Base-by-base conservation (phyloP, 1,140 invertebrate species). In the Lasioglossum albipes region DNA sequence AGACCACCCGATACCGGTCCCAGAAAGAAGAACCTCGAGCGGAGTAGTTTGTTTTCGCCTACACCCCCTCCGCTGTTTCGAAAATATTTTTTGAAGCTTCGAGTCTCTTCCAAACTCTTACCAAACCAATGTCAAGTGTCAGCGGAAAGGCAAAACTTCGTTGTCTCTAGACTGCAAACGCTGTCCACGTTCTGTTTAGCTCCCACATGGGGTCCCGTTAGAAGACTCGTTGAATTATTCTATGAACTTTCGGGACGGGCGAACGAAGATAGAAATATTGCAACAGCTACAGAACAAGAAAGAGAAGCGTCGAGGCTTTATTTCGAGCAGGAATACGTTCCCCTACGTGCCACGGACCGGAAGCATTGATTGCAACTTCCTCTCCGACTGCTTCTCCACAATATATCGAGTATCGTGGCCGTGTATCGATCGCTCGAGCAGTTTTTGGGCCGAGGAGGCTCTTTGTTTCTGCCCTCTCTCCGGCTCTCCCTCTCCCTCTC, bases 361-460 rank as follows among this genome's bases (percentile, higher is more conserved):
- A 79, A 79, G 70, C 77, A 64, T 76, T 75, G 82, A 84, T 84
- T 71, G 77, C 77, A 67, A 65, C 77, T 84, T 75, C 76, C 71
- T 79, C 45, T 27, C 57, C 10, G 45, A 4, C 57, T 54, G 82
- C 82, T 84, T 76, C 79, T 78, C 81, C 54, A 61, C 65, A 65
- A 57, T 75, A 31, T 85, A 85, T 85, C 79, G 71, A 79, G 61
- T 85, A 85, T 82, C 84, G 73, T 49, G 74, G 27, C 61, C 57
- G 57, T 10, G 70, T 85, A 85, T 85, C 84, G 84, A 85, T 85
- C 75, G 84, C n/a, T 54, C 27, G n/a, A 42, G 42, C 41, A 66
- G 74, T 85, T 85, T 85, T 85, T 54, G 78, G 64, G 45, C 42
- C 62, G 61, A 57, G 27, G 75, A 61, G 61, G 27, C 18, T 77